A percentile compares a stretch with the other conserved stretches of the same genome.
phyloP scores from a whole-genome alignment of 1,140 invertebrate genomes.

The Aethina tumida region DNA sequence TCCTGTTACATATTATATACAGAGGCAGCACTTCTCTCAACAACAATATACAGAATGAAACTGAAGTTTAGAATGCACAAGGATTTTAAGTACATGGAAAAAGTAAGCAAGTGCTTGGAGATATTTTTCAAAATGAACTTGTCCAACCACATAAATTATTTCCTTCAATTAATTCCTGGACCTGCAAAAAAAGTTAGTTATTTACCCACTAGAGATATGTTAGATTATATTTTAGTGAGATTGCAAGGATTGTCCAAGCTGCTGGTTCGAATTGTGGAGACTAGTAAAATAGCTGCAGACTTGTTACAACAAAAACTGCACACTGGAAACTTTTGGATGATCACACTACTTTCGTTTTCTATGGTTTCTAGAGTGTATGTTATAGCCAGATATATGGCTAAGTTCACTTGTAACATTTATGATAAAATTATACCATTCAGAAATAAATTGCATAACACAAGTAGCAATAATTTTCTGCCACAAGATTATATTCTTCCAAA shows the following conservation, averaged over 20 bases:
- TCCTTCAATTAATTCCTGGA: constrained; percentile 25
- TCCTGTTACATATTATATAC: too few species aligned
- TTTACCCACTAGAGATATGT: constrained; percentile 41
- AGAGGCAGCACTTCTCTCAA: constrained; percentile 39
- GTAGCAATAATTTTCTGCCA: constrained; percentile 37
- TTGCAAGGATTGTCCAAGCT: constrained; percentile 41
- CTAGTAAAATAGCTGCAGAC: constrained; percentile 27
- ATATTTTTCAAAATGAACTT: constrained; percentile 37
- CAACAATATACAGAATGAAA: constrained; percentile 43
- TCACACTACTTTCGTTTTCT: constrained; percentile 35
- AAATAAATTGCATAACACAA: constrained; percentile 29
- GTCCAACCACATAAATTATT: constrained; percentile 23
- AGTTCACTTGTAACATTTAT: constrained; percentile 38
- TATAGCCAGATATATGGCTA: constrained; percentile 33
- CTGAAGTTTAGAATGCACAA: constrained; percentile 42
- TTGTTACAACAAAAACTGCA: constrained; percentile 34
- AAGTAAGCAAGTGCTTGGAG: constrained; percentile 38
- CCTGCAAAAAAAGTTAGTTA: constrained; percentile 19
- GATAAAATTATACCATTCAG: constrained; percentile 33
- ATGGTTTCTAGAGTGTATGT: constrained; percentile 39
- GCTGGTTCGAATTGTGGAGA: constrained; percentile 34
- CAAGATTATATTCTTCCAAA: constrained; percentile 32
- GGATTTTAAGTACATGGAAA: constrained; percentile 41
- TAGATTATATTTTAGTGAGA: constrained; percentile 40
- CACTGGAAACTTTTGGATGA: constrained; percentile 40